Evolutionary conservation across 1,140 invertebrate genomes (phyloP), one percentile per base, ranked within the genome.

Genomic region (Argopecten irradians): DNA sequence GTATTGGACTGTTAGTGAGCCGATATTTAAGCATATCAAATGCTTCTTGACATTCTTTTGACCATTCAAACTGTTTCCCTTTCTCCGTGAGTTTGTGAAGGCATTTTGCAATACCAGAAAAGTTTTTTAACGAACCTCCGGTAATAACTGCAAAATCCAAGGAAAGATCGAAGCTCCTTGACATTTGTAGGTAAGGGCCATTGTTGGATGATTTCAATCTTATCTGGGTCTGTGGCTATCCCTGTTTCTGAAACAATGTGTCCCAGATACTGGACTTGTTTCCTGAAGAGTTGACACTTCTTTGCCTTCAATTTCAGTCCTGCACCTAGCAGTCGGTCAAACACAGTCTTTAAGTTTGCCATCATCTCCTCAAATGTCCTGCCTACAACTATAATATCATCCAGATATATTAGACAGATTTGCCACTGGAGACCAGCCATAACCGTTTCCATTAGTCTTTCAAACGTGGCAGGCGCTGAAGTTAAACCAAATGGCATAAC

Each of bases 1-100:
- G 83, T 33, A 93, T 86, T 39, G 89, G 90, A 34, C 87, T 39
- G 39, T 35, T 85, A 11, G 22, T 19, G 7, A 88, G 32, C 13
- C 43, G 16, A 16, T 43, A 14, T 83, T 87, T 87, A 32, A 87
- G 36, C 11, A 16, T 28, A 2, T 46, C 55, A 83, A 55, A 87
- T 83, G 28, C 35, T 32, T 85, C n/a, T 82, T 82, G 28, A 33
- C 34, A 93, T 91, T 55, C 92, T 87, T 22, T 90, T 71, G 11
- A 92, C 89, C 91, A 96, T 93, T 35, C 91, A 91, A 34, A 96
- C 34, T 19, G 94, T 92, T 32, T 93, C 94, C 19, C 94, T 93
- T 83, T 95, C 89, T 32, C 94, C 93, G 91, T 93, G 89, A 33
- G 94, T 91, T 33, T 93, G 94, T 55, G 94, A 94, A 92, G 96